These are phyloP conservation scores for Phoenicopterus ruber DNA, from an alignment of 2,113 vertebrate genomes.

Conservation along the genomic window DNA sequence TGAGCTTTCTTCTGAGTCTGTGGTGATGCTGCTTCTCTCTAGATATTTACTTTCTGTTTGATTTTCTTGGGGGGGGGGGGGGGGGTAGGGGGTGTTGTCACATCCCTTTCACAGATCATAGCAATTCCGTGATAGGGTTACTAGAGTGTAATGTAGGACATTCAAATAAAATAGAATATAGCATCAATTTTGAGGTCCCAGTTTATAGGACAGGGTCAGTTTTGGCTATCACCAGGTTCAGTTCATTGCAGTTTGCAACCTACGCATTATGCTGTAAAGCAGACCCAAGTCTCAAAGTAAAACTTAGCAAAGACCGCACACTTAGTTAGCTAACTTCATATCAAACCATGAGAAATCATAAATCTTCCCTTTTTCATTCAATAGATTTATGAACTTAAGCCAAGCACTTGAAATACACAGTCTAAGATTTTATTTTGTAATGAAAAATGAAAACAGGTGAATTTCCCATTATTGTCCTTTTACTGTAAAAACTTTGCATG, in stretches of 20 bases:
- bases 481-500: not conserved
- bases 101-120: not conserved
- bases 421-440: not conserved
- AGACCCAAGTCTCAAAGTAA: not conserved
- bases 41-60: not conserved
- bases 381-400: not conserved
- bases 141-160: not conserved
- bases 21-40: not conserved
- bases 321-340: not conserved
- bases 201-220: not conserved
- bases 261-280: not conserved
- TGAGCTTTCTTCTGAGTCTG: not conserved
- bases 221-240: not conserved
- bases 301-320: not conserved
- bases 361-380: not conserved
- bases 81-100: too few species aligned
- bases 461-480: not conserved
- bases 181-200: not conserved
- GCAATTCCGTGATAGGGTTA: not conserved
- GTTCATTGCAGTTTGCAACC: not conserved
- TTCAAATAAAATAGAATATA: not conserved
- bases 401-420: not conserved
- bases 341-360: not conserved
- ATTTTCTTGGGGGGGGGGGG: not conserved
- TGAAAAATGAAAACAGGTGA: constrained; percentile 8